These are phyloP conservation scores for Listronotus bonariensis DNA, from an alignment of 1,140 invertebrate genomes.

Conservation along the genomic window DNA sequence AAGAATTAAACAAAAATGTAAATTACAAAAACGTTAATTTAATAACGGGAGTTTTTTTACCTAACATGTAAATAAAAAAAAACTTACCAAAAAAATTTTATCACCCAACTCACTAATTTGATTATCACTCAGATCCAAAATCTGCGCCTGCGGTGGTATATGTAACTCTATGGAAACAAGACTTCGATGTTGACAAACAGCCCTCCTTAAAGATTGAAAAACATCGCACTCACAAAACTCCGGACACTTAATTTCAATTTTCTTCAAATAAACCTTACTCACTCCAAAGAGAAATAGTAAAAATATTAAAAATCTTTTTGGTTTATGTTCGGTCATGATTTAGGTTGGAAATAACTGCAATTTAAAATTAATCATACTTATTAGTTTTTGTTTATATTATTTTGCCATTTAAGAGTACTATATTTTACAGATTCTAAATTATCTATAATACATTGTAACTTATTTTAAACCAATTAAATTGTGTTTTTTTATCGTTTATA, in stretches of 20 bases:
- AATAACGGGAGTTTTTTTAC: too few relatives aligned
- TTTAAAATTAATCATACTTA: conserved; percentile 6
- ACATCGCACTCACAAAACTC: conserved; percentile 61
- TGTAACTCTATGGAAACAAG: conserved; percentile 57
- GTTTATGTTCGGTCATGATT: neutral
- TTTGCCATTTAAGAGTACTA: neutral
- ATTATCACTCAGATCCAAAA: conserved; percentile 59
- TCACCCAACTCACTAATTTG: conserved; percentile 59
- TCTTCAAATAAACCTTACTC: neutral
- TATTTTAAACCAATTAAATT: too few relatives aligned
- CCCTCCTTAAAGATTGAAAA: conserved; percentile 57
- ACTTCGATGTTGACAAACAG: conserved; percentile 58
- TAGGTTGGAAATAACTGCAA: conserved; percentile 11
- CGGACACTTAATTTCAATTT: conserved; percentile 52
- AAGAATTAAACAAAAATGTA: neutral
- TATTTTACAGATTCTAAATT: neutral
- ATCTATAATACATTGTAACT: too few relatives aligned
- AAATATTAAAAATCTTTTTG: neutral
- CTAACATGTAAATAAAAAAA: neutral
- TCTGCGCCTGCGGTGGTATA: conserved; percentile 57
- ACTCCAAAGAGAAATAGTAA: neutral
- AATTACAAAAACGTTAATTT: too few relatives aligned
- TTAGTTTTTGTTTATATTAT: neutral
- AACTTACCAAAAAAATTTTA: conserved; percentile 59
- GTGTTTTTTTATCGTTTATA: too few relatives aligned